Evolutionary conservation across 2,113 vertebrate genomes (phyloP), one percentile per base, ranked within the genome.

Genomic region (Penelope pileata): DNA sequence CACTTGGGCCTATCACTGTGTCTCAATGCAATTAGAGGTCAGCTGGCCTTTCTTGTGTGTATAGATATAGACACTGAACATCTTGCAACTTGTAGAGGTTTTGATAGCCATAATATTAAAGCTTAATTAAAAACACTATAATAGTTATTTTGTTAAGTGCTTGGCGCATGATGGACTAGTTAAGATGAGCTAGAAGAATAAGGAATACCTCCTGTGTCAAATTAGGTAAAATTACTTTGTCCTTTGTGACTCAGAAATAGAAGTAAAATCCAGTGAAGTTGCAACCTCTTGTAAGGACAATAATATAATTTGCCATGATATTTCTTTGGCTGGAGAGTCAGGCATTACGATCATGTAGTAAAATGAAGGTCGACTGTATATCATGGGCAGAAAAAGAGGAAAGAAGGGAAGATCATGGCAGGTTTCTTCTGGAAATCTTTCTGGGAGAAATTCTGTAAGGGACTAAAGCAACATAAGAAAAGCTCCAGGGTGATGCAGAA

Each of bases 341-440:
- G 42, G 12, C 4, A 0, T 47, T 38, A 13, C 0, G 1, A 14
- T 48, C 23, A 3, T 7, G 8, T 19, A 32, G 40, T 56, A 74
- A 86, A 64, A 74, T 68, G 7, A 51, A 14, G 23, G 29, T 43
- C 34, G 56, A 3, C 24, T 27, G 7, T 26, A 14, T 60, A 30
- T 23, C 5, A 2, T 50, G 24, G 24, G n/a, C 72, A 51, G 32
- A 21, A 58, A 70, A 11, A 19, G 38, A 36, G 26, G 29, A 5
- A 11, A 29, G 2, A 9, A 23, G 32, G 22, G 32, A 58, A 45
- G 16, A 2, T 12, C 6, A 1, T 13, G 27, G 16, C 68, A 56
- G 42, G 18, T 19, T 64, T 21, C 10, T 40, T 47, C 38, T 53
- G 27, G 24, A 38, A 12, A 17, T 30, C 24, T 62, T 56, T 56